phyloP scores from a whole-genome alignment of 1,140 invertebrate genomes.

The Trichonephila inaurata region DNA sequence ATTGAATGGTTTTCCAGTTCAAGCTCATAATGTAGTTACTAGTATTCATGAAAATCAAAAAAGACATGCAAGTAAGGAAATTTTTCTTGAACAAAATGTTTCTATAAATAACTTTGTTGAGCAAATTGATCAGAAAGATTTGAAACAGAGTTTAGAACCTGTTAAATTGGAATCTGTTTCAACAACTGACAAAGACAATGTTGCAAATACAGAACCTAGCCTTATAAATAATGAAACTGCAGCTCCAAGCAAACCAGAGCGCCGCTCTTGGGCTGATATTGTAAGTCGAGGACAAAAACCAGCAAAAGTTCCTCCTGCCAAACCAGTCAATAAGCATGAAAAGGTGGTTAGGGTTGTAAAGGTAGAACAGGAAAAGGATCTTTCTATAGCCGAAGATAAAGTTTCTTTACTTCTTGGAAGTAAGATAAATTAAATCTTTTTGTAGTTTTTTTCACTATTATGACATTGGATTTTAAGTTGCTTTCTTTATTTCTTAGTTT shows the following conservation, averaged over 20 bases:
- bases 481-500: not conserved
- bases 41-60: not conserved
- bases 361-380: constrained; percentile 41
- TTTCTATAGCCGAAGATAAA: constrained; percentile 58
- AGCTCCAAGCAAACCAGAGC: not conserved
- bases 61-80: not conserved
- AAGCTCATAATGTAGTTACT: not conserved
- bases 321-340: not conserved
- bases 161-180: not conserved
- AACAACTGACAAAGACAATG: not conserved
- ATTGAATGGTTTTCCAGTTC: not conserved
- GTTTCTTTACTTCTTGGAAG: constrained; percentile 43
- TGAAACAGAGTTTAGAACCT: not conserved
- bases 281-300: constrained; percentile 41
- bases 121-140: not conserved
- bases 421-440: constrained; percentile 1
- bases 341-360: not conserved
- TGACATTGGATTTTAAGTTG: not conserved
- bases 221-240: not conserved
- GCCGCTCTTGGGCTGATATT: constrained; percentile 61
- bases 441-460: not conserved
- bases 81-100: not conserved
- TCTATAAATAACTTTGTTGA: not conserved
- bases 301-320: not conserved
- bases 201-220: not conserved